Percentiles rank a stretch among this genome's conserved stretches.
Conservation (phyloP, 2,888 invertebrate genomes). For the Laothoe populi region DNA sequence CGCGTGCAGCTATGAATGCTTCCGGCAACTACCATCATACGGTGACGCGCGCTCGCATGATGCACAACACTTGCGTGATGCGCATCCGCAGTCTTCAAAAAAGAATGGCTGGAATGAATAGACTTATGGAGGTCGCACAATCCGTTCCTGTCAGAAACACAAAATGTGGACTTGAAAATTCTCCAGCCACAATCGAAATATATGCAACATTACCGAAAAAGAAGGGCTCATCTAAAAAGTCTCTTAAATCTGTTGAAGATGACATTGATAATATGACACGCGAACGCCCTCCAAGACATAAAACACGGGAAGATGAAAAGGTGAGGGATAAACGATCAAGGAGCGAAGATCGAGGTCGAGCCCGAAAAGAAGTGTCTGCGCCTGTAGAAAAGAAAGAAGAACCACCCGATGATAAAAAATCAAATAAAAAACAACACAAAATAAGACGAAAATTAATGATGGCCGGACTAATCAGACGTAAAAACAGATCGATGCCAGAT, state of each 20-base stretch:
- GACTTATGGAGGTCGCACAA: conserved; percentile 84
- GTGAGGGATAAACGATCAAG: conserved; percentile 91
- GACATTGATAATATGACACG: conserved; percentile 89
- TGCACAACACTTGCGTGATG: conserved; percentile 97
- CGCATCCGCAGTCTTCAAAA: conserved; percentile 93
- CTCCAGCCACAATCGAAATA: conserved; percentile 92
- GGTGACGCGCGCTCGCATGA: conserved; percentile 95
- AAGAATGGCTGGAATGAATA: conserved; percentile 89
- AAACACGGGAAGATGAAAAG: conserved; percentile 89
- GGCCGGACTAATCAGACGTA: conserved; percentile 94
- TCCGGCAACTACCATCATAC: conserved; percentile 97
- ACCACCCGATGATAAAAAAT: conserved; percentile 88
- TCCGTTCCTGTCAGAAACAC: conserved; percentile 90
- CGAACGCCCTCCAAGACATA: conserved; percentile 89
- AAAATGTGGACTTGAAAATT: conserved; percentile 89
- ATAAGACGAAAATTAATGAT: conserved; percentile 93
- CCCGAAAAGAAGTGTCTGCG: conserved; percentile 89
- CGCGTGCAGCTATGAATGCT: conserved; percentile 96
- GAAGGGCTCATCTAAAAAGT: conserved; percentile 88
- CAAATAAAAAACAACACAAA: conserved; percentile 95
- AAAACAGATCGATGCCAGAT: conserved; percentile 96
- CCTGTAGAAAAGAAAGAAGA: conserved; percentile 86
- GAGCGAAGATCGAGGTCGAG: conserved; percentile 93
- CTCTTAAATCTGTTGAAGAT: conserved; percentile 88
- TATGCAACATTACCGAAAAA: conserved; percentile 96